These are phyloP conservation scores for Andricus quercusramuli DNA, from an alignment of 2,888 invertebrate genomes.

Conservation along the genomic window DNA sequence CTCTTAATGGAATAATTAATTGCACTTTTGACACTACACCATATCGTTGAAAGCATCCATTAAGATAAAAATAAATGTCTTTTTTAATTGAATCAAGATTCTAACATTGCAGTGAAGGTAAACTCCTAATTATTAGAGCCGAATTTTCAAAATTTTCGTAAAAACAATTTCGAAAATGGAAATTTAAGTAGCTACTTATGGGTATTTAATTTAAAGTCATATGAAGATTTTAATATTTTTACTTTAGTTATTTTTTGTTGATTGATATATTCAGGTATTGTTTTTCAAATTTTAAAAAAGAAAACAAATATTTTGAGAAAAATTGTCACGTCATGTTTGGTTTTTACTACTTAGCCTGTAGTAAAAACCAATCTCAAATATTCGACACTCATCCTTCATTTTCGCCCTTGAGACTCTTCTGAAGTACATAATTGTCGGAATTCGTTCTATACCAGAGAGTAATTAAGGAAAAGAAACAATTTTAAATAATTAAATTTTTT, in stretches of 20 bases:
- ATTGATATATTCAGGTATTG: not conserved
- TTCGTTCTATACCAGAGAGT: not conserved
- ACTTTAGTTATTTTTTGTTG: not conserved
- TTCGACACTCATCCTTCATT: not conserved
- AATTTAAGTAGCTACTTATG: not conserved
- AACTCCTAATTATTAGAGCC: not conserved
- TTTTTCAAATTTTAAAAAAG: too few relatives aligned
- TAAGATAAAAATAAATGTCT: slow-evolving; percentile 17
- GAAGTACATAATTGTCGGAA: not conserved
- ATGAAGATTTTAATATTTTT: not conserved
- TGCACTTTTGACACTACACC: slow-evolving; percentile 4
- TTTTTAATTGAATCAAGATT: not conserved
- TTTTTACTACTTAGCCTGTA: not conserved
- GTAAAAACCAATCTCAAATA: not conserved
- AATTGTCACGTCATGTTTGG: not conserved
- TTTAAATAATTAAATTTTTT: not conserved
- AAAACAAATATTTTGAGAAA: not conserved
- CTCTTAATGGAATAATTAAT: slow-evolving; percentile 34
- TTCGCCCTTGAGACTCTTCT: not conserved
- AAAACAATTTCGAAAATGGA: not conserved
- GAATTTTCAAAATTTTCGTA: not conserved
- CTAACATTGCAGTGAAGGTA: not conserved
- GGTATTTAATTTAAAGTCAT: not conserved
- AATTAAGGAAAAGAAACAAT: not conserved
- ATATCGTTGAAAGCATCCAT: slow-evolving; percentile 10